Evolutionary conservation across 2,888 invertebrate genomes (phyloP).

Genomic region (Plusia festucae): DNA sequence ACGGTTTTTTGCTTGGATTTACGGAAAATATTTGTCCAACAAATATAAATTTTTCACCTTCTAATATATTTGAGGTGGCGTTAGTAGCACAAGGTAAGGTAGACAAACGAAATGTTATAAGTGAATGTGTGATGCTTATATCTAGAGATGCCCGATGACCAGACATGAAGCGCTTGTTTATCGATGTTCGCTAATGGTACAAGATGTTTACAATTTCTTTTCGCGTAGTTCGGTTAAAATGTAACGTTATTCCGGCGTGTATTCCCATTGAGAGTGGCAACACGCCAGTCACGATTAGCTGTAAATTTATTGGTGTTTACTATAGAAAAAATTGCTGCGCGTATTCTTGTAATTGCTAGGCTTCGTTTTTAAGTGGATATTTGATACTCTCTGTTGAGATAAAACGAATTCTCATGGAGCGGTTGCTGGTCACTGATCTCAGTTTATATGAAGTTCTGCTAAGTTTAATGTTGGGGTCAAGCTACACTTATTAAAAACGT

Average conservation of each 20-base stretch:
- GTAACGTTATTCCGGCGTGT: constrained; percentile 63
- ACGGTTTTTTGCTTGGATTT: constrained; percentile 27
- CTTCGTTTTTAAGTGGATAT: constrained; percentile 23
- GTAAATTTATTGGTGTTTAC: constrained; percentile 57
- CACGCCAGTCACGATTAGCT: constrained; percentile 59
- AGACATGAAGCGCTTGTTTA: constrained; percentile 50
- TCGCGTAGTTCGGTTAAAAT: constrained; percentile 63
- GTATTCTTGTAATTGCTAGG: constrained; percentile 42
- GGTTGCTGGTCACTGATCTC: constrained; percentile 49
- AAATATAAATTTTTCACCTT: constrained; percentile 21
- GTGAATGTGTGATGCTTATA: constrained; percentile 47
- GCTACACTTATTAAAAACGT: constrained; percentile 46
- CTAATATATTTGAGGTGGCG: constrained; percentile 11
- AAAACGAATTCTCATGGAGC: constrained; percentile 49
- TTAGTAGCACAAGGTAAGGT: constrained; percentile 41
- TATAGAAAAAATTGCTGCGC: constrained; percentile 47
- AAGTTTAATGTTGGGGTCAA: constrained; percentile 24
- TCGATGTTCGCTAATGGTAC: constrained; percentile 45
- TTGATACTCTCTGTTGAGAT: constrained; percentile 39
- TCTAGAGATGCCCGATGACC: constrained; percentile 57
- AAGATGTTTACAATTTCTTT: constrained; percentile 66
- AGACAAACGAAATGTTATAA: constrained; percentile 57
- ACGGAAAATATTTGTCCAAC: constrained; percentile 23
- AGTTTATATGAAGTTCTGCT: constrained; percentile 41
- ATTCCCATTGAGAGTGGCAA: constrained; percentile 41